Evolutionary conservation across 2,113 vertebrate species (phyloP), one percentile per base, ranked within the genome.

Genomic region (Tachycineta bicolor): DNA sequence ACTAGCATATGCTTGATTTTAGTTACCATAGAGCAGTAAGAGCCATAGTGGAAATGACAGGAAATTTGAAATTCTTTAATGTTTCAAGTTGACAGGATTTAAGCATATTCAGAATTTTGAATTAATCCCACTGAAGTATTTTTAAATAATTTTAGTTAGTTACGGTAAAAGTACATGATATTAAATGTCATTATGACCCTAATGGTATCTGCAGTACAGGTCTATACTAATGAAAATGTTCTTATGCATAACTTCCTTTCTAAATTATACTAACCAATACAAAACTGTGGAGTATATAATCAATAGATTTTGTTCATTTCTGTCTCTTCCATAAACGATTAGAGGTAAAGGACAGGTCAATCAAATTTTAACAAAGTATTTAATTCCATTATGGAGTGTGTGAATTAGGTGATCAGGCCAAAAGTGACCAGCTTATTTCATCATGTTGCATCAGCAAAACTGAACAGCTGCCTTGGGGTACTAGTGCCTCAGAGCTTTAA

Each of bases 341-440:
- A 73, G 81, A 68, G 18, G 71, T 50, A 85, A 87, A 87, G 33
- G 24, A 24, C 12, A 74, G 70, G 33, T 76, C 74, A 86, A 80
- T 34, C 41, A 93, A 96, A 91, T 73, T 19, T 14, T 69, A 91
- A 84, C 52, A 29, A 78, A 92, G 20, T 33, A 46, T 91, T 94
- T 87, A 1, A 44, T 90, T 76, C 55, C 34, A 70, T 73, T 77
- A 76, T 50, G 16, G 29, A 87, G 14, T 26, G 29, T 28, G 43
- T 49, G 79, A 90, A 91, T 74, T 77, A 82, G 67, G 75, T 83
- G 68, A 88, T 37, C 11, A 58, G 84, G 55, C 39, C 74, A 83
- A 79, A 96, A 91, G 63, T 83, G 63, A 85, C 70, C 43, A 73
- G 24, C 11, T 87, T 89, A 91, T 82, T 78, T 71, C 69, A 87